A percentile compares a stretch with the other conserved stretches of the same genome.
Conservation (phyloP, 92 coral and sea anemone genomes). For the Umimayanthus chanpuru region DNA sequence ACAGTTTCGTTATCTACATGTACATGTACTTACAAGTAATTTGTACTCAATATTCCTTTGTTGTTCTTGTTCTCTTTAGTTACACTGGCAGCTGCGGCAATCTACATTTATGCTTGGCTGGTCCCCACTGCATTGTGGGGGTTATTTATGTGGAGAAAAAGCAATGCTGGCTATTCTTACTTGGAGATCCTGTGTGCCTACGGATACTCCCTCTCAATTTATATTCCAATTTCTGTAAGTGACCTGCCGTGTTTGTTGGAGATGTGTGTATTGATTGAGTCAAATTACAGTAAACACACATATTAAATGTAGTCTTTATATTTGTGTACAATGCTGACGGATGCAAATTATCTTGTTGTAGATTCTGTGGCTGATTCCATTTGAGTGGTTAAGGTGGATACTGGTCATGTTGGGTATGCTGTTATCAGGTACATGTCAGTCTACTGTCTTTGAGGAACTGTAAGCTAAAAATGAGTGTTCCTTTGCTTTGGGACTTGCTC, state of each 20-base stretch:
- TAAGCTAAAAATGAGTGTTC: not conserved
- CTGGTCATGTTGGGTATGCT: constrained; percentile 84
- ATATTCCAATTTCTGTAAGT: constrained; percentile 95
- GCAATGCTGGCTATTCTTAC: constrained; percentile 91
- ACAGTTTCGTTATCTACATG: not conserved
- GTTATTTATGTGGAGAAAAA: constrained; percentile 87
- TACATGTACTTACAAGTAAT: not conserved
- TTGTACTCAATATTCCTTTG: not conserved
- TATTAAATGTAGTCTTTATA: not conserved
- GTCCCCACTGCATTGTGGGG: constrained; percentile 93
- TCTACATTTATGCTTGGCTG: constrained; percentile 88
- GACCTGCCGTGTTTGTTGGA: not conserved
- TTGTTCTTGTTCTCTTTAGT: constrained; percentile 48
- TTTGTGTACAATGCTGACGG: not conserved
- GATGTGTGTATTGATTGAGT: not conserved
- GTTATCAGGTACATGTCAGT: constrained; percentile 70
- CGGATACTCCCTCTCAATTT: constrained; percentile 94
- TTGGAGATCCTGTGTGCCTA: constrained; percentile 97
- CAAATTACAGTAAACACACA: not conserved
- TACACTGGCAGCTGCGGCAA: constrained; percentile 96
- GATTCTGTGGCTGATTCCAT: constrained; percentile 94
- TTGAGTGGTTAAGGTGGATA: constrained; percentile 91
- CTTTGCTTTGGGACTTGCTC: too few relatives aligned
- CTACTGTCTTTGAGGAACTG: too few relatives aligned
- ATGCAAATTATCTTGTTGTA: constrained; percentile 31